These are phyloP conservation scores for Elmis aenea DNA, from an alignment of 2,888 invertebrate species.

Conservation along the genomic window DNA sequence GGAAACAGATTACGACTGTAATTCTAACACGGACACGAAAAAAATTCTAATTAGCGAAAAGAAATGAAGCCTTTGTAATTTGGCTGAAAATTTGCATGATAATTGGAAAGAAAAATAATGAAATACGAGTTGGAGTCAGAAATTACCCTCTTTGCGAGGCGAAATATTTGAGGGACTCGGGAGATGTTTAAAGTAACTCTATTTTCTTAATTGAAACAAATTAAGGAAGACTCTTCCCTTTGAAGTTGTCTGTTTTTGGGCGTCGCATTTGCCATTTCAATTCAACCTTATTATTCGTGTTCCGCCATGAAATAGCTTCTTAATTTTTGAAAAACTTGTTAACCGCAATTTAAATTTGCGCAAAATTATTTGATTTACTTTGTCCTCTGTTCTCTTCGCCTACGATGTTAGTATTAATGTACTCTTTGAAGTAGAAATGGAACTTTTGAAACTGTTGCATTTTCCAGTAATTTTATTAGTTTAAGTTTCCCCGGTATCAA, in stretches of 20 bases:
- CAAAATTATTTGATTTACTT: constrained; percentile 41
- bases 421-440: constrained; percentile 1
- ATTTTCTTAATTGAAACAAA: constrained; percentile 44
- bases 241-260: constrained; percentile 36
- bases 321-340: constrained; percentile 44
- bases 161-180: constrained; percentile 20
- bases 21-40: constrained; percentile 12
- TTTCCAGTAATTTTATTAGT: too few species aligned
- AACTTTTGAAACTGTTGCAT: too few species aligned
- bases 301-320: constrained; percentile 43
- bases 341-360: constrained; percentile 44
- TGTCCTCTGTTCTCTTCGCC: too few species aligned
- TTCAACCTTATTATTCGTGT: constrained; percentile 41
- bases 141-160: constrained; percentile 14
- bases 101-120: constrained; percentile 6
- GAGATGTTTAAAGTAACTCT: constrained; percentile 39
- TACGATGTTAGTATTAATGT: too few species aligned
- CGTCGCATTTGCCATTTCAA: constrained; percentile 31
- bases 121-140: constrained; percentile 5
- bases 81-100: constrained; percentile 9
- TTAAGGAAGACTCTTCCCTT: constrained; percentile 39
- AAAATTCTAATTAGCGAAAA: constrained; percentile 10
- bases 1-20: constrained; percentile 12
- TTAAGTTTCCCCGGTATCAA: too few species aligned
- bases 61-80: not conserved